These are phyloP conservation scores for Nothobranchius furzeri DNA, from an alignment of 2,113 vertebrate genomes.

Conservation along the genomic window DNA sequence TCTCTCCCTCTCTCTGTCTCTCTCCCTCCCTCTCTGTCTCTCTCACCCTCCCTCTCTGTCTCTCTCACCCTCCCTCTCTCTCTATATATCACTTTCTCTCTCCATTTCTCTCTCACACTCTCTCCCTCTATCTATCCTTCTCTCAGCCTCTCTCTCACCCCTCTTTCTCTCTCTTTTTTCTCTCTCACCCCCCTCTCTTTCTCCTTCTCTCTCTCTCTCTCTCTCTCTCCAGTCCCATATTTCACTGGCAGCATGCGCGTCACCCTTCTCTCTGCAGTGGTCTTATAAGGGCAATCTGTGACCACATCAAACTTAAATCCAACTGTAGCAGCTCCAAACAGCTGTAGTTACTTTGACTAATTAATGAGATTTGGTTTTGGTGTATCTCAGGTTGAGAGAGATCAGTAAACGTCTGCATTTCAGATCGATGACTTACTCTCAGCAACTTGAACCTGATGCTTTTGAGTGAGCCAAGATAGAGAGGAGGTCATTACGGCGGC, in stretches of 20 bases:
- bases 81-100: too few relatives aligned
- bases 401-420: not conserved
- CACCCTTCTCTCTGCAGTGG: conserved; percentile 9
- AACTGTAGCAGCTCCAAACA: not conserved
- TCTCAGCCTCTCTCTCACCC: too few relatives aligned
- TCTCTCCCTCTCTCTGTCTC: not conserved
- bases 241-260: not conserved
- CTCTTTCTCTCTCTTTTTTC: too few relatives aligned
- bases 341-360: not conserved
- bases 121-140: not conserved
- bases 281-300: not conserved
- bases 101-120: not conserved
- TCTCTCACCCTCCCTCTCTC: too few relatives aligned
- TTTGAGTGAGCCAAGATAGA: not conserved
- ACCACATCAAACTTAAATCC: not conserved
- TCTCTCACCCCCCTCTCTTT: too few relatives aligned
- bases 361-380: not conserved
- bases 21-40: not conserved
- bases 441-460: not conserved
- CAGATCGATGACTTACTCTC: not conserved
- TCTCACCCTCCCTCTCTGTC: not conserved
- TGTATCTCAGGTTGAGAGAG: not conserved
- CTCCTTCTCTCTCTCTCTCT: not conserved
- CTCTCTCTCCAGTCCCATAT: not conserved
- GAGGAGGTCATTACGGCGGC: not conserved